A percentile compares a stretch with the other conserved stretches of the same genome.
These are phyloP conservation scores for Drosophila niveifrons DNA, from an alignment of 2,888 invertebrate genomes.

Conservation along the genomic window DNA sequence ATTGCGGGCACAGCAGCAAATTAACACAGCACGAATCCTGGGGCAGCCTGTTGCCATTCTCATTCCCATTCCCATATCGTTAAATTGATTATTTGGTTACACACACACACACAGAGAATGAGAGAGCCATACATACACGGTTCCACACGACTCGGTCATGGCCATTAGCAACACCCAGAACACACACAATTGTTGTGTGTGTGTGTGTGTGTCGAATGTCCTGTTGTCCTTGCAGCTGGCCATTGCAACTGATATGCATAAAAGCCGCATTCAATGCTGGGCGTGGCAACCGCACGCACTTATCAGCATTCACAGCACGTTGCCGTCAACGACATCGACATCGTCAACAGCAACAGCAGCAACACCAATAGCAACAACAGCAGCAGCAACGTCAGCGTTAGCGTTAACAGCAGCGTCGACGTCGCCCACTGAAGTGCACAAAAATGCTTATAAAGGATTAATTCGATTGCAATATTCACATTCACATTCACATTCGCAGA, in stretches of 20 bases:
- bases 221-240: constrained; percentile 16
- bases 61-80: constrained; percentile 39
- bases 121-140: background rate
- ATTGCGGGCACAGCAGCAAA: constrained; percentile 78
- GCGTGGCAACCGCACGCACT: constrained; percentile 69
- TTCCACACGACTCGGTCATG: constrained; percentile 50
- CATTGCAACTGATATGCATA: constrained; percentile 56
- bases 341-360: background rate
- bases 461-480: constrained; percentile 77
- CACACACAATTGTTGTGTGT: constrained; percentile 28
- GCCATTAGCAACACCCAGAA: constrained; percentile 49
- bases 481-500: too few relatives aligned
- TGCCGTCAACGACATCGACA: constrained; percentile 57
- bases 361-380: constrained; percentile 39
- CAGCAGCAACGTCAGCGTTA: constrained; percentile 45
- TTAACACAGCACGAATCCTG: constrained; percentile 72
- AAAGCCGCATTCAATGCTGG: constrained; percentile 49
- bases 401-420: constrained; percentile 22
- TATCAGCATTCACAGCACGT: constrained; percentile 75
- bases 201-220: constrained; percentile 4
- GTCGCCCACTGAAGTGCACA: constrained; percentile 66
- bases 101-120: constrained; percentile 2
- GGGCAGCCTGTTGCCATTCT: constrained; percentile 68
- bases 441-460: constrained; percentile 81
- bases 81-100: constrained; percentile 77